phyloP scores from a whole-genome alignment of 2,888 invertebrate genomes.

The Empis stercorea region DNA sequence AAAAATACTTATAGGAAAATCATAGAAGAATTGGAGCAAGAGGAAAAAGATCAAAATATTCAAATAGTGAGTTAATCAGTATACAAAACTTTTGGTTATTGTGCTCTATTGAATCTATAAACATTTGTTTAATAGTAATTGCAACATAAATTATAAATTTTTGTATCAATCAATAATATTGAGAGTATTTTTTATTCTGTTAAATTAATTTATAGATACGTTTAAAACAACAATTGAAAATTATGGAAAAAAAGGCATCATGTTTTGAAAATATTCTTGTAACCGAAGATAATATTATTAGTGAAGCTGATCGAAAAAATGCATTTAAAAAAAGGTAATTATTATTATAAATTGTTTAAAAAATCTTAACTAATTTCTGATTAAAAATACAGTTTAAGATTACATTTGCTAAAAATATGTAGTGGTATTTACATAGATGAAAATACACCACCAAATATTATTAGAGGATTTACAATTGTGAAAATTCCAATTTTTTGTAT shows the following conservation, averaged over 20 bases:
- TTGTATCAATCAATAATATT: too few relatives aligned
- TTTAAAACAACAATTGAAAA: conserved; percentile 1
- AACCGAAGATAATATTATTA: neutral
- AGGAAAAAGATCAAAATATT: too few relatives aligned
- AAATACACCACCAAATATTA: conserved; percentile 4
- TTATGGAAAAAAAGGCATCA: neutral
- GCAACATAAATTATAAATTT: too few relatives aligned
- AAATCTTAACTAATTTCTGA: neutral
- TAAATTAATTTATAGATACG: neutral
- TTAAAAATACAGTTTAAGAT: conserved; percentile 3
- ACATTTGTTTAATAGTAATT: too few relatives aligned
- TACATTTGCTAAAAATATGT: neutral
- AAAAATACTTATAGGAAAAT: too few relatives aligned
- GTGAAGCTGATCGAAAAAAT: conserved; percentile 3
- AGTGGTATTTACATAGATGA: conserved; percentile 5
- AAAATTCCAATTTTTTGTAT: neutral
- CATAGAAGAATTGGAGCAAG: too few relatives aligned
- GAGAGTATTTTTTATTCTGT: too few relatives aligned
- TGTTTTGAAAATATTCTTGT: neutral
- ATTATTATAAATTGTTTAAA: neutral
- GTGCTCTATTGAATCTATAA: too few relatives aligned
- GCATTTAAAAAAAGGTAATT: conserved; percentile 1
- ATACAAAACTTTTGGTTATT: too few relatives aligned
- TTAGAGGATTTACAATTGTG: conserved; percentile 2
- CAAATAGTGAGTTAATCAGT: too few relatives aligned